Evolutionary conservation across 2,797 vertebrate genomes (phyloP), one percentile per base, ranked within the genome.

Genomic region (Notolabrus celidotus): DNA sequence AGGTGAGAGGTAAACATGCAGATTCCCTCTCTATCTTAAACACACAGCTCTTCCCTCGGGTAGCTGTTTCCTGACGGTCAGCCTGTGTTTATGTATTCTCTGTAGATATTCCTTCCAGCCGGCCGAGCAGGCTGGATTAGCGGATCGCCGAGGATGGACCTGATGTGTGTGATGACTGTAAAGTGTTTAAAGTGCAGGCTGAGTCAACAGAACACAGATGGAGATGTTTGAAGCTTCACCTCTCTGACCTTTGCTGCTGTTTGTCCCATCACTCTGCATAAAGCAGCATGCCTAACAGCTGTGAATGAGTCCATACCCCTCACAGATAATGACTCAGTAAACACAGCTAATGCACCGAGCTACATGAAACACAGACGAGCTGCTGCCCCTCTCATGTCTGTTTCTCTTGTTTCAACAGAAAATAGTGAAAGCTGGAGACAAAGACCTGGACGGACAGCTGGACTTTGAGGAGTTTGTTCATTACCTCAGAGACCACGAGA

Each of bases 391-490:
- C 25, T 15, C 1, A 5, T 12, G 16, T 31, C 50, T 45, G 22
- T 46, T 50, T 67, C 23, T 54, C 6, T 45, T 9, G 67, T 17
- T 66, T 7, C 15, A 50, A 0, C 87, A 99, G 97, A 98, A 98
- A 97, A 95, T 98, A 16, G 95, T 99, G 20, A 97, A 99, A 90
- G 96, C 96, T 1, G 97, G 96, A 46, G 97, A 98, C 82, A 98
- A 98, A 83, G 97, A 99, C 83, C 88, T 96, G 45, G 97, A 99
- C 19, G 97, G 97, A 54, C 97, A 98, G 83, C 87, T 99, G 64
- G 97, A 99, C 90, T 99, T 99, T 71, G 96, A 97, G 72, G 97
- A 99, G 82, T 97, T 99, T 75, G 97, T 99, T 54, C 97, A 98
- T 86, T 99, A 99, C 74, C 96, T 99, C 50, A 92, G 96, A 74